A percentile compares a stretch with the other conserved stretches of the same genome.
These are phyloP conservation scores for Machimus atricapillus DNA, from an alignment of 2,888 invertebrate genomes.

Conservation along the genomic window DNA sequence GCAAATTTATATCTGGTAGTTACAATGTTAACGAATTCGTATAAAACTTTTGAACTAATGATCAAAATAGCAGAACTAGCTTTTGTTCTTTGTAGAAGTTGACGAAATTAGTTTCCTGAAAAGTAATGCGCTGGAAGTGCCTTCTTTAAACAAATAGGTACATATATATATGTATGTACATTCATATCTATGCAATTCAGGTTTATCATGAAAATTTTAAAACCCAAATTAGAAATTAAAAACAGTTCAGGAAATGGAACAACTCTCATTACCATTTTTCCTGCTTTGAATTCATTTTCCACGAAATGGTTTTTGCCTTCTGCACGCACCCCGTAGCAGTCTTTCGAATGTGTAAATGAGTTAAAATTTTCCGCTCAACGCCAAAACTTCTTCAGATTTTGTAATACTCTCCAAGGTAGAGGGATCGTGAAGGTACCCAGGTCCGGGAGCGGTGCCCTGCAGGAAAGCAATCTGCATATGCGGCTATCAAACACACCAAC, in stretches of 20 bases:
- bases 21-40: too few relatives aligned
- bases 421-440: not conserved
- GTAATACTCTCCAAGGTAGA: not conserved
- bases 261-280: not conserved
- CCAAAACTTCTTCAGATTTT: not conserved
- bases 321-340: not conserved
- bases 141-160: not conserved
- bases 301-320: not conserved
- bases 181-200: not conserved
- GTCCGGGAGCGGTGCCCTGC: not conserved
- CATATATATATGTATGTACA: not conserved
- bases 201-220: not conserved
- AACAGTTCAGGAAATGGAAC: not conserved
- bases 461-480: not conserved
- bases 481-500: conserved; percentile 5
- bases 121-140: not conserved
- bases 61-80: too few relatives aligned
- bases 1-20: too few relatives aligned
- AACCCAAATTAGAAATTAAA: not conserved
- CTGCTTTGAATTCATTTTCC: not conserved
- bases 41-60: too few relatives aligned
- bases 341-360: not conserved
- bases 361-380: not conserved
- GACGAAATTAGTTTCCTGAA: not conserved
- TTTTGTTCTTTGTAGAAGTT: too few relatives aligned